These are phyloP conservation scores for Andrena camellia DNA, from an alignment of 2,888 invertebrate species.

Conservation along the genomic window DNA sequence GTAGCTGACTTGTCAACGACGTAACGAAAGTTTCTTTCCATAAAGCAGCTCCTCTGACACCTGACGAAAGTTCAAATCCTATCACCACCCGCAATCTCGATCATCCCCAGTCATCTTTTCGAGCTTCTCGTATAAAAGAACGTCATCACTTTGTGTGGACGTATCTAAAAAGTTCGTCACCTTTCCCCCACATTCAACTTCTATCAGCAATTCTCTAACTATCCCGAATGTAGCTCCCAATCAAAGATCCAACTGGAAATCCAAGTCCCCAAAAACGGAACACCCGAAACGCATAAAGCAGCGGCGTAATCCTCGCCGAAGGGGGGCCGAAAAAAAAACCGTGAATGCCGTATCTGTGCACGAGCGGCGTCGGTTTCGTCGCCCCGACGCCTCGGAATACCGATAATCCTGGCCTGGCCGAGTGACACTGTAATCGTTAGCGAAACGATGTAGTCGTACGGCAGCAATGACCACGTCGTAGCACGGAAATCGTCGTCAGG, in stretches of 20 bases:
- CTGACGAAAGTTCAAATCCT: too few species aligned
- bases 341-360: conserved; percentile 26
- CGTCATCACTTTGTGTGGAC: background rate
- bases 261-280: background rate
- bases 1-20: background rate
- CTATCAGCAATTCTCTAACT: background rate
- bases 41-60: background rate
- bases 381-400: conserved; percentile 43
- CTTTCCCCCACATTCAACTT: background rate
- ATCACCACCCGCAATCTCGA: too few species aligned
- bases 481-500: conserved; percentile 80
- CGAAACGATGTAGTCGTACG: conserved; percentile 72
- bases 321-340: background rate
- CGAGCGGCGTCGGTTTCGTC: conserved; percentile 16
- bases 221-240: too few species aligned
- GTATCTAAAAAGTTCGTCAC: background rate
- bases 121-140: background rate
- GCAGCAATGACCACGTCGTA: conserved; percentile 75
- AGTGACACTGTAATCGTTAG: conserved; percentile 73
- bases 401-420: conserved; percentile 66
- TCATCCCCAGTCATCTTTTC: background rate
- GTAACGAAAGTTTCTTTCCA: background rate
- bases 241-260: too few species aligned
- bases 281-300: background rate
- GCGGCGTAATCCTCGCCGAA: background rate